phyloP scores from a whole-genome alignment of 1,140 invertebrate species.

The Atopsyche davidsoni region DNA sequence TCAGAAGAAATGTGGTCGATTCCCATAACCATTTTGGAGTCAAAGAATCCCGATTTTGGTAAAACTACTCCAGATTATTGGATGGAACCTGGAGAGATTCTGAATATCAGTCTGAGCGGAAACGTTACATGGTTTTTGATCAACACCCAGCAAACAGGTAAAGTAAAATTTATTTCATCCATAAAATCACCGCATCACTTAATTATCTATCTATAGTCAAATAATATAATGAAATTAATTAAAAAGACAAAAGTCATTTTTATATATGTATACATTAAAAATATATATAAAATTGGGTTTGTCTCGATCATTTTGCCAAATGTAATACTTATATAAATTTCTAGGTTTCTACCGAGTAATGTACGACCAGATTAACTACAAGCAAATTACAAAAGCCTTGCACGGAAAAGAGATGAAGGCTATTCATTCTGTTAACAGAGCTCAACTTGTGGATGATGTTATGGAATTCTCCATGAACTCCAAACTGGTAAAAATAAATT shows the following conservation, averaged over 20 bases:
- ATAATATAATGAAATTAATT: neutral
- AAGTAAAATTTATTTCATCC: constrained; percentile 15
- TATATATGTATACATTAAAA: neutral
- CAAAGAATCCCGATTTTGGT: constrained; percentile 34
- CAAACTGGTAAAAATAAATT: constrained; percentile 47
- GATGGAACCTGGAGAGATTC: constrained; percentile 30
- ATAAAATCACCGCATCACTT: neutral
- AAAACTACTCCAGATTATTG: constrained; percentile 39
- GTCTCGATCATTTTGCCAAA: neutral
- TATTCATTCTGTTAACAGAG: constrained; percentile 65
- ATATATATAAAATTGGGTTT: neutral
- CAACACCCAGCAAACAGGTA: constrained; percentile 57
- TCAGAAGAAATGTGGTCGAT: constrained; percentile 42
- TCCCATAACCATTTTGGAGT: constrained; percentile 42
- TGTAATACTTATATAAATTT: neutral
- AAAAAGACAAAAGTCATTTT: neutral
- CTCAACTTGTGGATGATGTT: constrained; percentile 71
- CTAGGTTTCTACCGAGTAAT: constrained; percentile 59
- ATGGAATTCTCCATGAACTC: constrained; percentile 59
- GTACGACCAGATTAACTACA: constrained; percentile 52
- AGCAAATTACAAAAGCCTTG: constrained; percentile 41
- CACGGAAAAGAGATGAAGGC: constrained; percentile 33
- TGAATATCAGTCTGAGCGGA: constrained; percentile 35
- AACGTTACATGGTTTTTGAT: constrained; percentile 52
- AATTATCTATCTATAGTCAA: neutral